A percentile compares a stretch with the other conserved stretches of the same genome.
Conservation (phyloP, 2,113 vertebrate genomes). For the Cyanistes caeruleus region DNA sequence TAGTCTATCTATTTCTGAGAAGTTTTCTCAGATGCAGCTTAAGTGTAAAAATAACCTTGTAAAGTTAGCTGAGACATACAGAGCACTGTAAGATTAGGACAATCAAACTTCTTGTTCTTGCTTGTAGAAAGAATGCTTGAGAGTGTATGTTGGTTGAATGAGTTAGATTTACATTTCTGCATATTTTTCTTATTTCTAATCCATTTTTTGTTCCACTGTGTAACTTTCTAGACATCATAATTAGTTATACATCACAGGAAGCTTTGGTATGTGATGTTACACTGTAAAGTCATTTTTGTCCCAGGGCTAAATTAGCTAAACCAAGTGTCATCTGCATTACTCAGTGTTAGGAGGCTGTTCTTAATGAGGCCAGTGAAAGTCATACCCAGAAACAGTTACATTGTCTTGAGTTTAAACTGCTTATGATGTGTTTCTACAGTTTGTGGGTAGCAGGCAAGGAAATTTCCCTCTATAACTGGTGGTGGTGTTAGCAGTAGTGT, state of each 20-base stretch:
- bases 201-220: background rate
- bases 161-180: constrained; percentile 27
- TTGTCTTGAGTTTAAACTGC: background rate
- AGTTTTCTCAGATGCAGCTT: background rate
- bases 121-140: background rate
- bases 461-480: background rate
- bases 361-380: background rate
- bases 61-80: background rate
- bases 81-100: background rate
- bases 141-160: background rate
- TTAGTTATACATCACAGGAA: background rate
- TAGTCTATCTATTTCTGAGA: background rate
- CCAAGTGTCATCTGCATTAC: constrained; percentile 9
- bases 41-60: background rate
- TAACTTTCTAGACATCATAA: constrained; percentile 1
- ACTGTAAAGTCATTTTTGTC: constrained; percentile 21
- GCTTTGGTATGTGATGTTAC: constrained; percentile 17
- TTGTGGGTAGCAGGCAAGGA: background rate
- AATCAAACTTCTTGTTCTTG: background rate
- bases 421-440: background rate
- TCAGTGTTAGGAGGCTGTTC: background rate
- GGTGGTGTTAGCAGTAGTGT: background rate
- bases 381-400: background rate
- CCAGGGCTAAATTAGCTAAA: constrained; percentile 45
- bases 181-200: constrained; percentile 21